Percentiles rank a stretch among this genome's conserved stretches.
These are phyloP conservation scores for Drosophila orosa DNA, from an alignment of 1,140 invertebrate species.

Conservation along the genomic window DNA sequence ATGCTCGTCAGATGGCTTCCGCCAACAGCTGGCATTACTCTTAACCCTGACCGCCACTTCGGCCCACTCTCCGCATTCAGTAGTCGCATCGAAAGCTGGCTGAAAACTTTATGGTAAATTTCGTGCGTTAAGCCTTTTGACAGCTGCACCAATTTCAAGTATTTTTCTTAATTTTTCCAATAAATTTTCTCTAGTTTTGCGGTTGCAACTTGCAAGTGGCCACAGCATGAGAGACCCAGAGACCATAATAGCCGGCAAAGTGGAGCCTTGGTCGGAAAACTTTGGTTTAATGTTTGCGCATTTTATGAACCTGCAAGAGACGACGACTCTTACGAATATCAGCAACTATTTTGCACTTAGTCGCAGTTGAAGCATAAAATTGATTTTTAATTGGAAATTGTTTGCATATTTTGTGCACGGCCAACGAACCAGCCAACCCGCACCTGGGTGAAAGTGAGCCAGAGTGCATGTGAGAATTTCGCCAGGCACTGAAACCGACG, in stretches of 20 bases:
- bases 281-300: slow-evolving; percentile 55
- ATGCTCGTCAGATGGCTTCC: slow-evolving; percentile 62
- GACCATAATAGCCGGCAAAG: slow-evolving; percentile 12
- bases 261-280: slow-evolving; percentile 27
- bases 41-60: slow-evolving; percentile 47
- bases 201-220: slow-evolving; percentile 31
- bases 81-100: neutral
- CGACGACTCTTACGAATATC: slow-evolving; percentile 25
- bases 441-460: slow-evolving; percentile 38
- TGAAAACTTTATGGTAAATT: slow-evolving; percentile 56
- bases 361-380: slow-evolving; percentile 80
- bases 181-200: slow-evolving; percentile 47
- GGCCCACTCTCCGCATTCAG: neutral
- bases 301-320: slow-evolving; percentile 42
- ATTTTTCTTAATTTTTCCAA: slow-evolving; percentile 52
- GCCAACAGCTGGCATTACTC: slow-evolving; percentile 61
- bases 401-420: slow-evolving; percentile 70
- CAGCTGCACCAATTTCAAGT: slow-evolving; percentile 62
- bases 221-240: slow-evolving; percentile 18
- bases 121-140: slow-evolving; percentile 60
- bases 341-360: slow-evolving; percentile 73
- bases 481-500: neutral
- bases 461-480: slow-evolving; percentile 48
- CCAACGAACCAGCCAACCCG: slow-evolving; percentile 3
- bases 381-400: slow-evolving; percentile 82